Conservation (phyloP, 1,140 invertebrate genomes). For the Solen grandis region DNA sequence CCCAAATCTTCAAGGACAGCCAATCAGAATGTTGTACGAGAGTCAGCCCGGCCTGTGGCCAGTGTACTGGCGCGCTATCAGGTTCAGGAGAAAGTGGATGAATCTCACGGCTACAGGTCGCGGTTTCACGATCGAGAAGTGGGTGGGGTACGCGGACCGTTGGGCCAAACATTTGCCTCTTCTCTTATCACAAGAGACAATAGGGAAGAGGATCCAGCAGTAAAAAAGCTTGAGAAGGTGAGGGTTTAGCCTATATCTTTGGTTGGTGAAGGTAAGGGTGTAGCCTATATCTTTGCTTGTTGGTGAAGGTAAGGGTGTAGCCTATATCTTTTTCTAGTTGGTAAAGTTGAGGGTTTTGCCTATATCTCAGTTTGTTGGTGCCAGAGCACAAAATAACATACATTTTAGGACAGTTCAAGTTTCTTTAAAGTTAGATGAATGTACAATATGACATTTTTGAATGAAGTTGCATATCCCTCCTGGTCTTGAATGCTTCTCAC, state of each 20-base stretch:
- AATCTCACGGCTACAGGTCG: slow-evolving; percentile 25
- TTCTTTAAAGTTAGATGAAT: too few relatives aligned
- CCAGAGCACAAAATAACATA: too few relatives aligned
- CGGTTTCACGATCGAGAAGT: slow-evolving; percentile 28
- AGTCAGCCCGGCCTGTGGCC: slow-evolving; percentile 36
- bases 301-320: too few relatives aligned
- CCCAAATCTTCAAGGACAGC: slow-evolving; percentile 9
- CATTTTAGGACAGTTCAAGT: too few relatives aligned
- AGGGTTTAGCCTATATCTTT: background rate
- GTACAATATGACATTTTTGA: too few relatives aligned
- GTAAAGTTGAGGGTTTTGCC: background rate
- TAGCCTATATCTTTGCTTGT: too few relatives aligned
- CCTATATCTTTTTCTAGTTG: background rate
- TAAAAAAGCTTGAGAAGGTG: slow-evolving; percentile 55
- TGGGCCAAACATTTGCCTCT: slow-evolving; percentile 26
- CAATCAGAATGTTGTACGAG: slow-evolving; percentile 6
- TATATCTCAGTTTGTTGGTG: too few relatives aligned
- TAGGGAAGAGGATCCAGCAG: slow-evolving; percentile 37
- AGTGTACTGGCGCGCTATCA: slow-evolving; percentile 48
- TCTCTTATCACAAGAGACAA: slow-evolving; percentile 56
- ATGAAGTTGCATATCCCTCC: too few relatives aligned
- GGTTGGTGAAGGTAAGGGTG: too few relatives aligned
- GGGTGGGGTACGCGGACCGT: slow-evolving; percentile 31
- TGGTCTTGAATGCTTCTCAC: too few relatives aligned
- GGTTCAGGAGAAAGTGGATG: slow-evolving; percentile 8